phyloP scores from a whole-genome alignment of 2,113 vertebrate genomes.

The Oreochromis aureus region DNA sequence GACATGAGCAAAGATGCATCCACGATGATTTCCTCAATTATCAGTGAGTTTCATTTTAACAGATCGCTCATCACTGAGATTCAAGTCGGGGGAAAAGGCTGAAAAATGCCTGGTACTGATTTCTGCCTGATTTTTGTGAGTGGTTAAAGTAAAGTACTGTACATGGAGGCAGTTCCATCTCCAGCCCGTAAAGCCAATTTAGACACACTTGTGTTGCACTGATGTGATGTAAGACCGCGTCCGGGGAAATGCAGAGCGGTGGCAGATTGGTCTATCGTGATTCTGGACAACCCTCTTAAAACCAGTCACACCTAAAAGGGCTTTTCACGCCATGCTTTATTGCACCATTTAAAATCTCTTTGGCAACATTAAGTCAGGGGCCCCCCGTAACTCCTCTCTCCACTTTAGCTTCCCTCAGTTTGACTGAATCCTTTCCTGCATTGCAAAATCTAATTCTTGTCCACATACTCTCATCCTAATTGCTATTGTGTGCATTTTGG shows the following conservation, averaged over 20 bases:
- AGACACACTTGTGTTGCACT: background rate
- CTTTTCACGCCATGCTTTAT: constrained; percentile 16
- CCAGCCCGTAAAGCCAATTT: background rate
- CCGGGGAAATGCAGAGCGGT: background rate
- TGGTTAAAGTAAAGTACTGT: background rate
- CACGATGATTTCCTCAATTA: background rate
- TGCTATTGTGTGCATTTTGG: background rate
- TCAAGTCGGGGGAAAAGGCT: background rate
- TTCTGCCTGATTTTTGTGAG: background rate
- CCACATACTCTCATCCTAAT: background rate
- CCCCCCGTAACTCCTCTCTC: background rate
- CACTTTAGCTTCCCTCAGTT: background rate
- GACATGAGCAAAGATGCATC: background rate
- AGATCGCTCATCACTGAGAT: background rate
- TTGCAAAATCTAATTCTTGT: constrained; percentile 11
- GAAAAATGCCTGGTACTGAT: background rate
- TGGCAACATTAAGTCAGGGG: background rate
- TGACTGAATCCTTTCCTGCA: background rate
- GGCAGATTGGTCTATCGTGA: background rate
- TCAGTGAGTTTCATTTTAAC: background rate
- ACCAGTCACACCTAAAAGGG: background rate
- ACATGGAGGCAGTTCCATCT: background rate
- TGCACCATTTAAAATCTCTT: constrained; percentile 12
- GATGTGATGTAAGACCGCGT: background rate
- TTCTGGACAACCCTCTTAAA: constrained; percentile 15